Conservation (phyloP, 2,113 vertebrate genomes). For the Pachypanchax playfairii region DNA sequence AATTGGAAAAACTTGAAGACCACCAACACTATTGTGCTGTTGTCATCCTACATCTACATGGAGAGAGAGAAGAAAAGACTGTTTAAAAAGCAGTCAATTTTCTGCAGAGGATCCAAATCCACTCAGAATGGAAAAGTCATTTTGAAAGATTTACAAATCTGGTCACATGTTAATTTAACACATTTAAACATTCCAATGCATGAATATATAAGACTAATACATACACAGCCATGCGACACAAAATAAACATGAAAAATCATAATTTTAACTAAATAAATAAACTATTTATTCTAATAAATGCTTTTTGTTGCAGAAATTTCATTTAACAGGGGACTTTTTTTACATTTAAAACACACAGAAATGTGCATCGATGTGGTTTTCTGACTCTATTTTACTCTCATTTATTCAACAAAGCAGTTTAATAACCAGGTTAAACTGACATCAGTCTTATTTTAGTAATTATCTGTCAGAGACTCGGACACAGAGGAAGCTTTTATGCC, state of each 20-base stretch:
- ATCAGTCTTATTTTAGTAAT: constrained; percentile 61
- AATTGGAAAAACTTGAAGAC: constrained; percentile 44
- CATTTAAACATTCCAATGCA: no score
- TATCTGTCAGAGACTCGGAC: constrained; percentile 50
- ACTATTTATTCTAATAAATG: no score
- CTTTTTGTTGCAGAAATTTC: no score
- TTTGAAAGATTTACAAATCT: no score
- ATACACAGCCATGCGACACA: no score
- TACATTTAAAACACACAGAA: no score
- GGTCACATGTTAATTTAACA: no score
- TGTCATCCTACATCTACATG: constrained; percentile 55
- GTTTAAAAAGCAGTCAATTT: neutral
- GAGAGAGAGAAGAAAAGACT: neutral
- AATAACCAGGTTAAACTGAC: constrained; percentile 1
- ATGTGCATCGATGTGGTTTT: neutral
- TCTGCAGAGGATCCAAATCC: neutral
- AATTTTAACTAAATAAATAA: no score
- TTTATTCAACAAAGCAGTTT: neutral
- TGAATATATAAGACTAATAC: no score
- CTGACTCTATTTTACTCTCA: neutral
- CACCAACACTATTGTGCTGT: constrained; percentile 58
- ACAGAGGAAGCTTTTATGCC: constrained; percentile 33
- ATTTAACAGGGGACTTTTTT: no score
- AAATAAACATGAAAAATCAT: no score
- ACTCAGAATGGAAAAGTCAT: neutral